Evolutionary conservation across 2,113 vertebrate species (phyloP).

Genomic region (Nesoenas mayeri): DNA sequence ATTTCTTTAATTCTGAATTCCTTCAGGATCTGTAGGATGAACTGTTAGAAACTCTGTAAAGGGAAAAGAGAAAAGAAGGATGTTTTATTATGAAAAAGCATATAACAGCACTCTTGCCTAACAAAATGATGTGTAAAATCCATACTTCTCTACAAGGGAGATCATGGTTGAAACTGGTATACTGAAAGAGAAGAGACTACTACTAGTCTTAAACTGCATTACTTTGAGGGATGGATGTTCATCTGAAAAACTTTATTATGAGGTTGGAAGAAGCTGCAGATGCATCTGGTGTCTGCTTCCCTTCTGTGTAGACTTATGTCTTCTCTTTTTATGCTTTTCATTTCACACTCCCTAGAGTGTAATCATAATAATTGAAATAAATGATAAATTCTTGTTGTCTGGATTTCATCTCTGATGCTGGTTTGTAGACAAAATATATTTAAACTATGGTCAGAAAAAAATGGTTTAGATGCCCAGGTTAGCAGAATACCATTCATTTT

Average conservation of each 20-base stretch:
- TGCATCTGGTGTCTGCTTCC: background rate
- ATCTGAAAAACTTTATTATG: background rate
- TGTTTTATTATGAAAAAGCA: background rate
- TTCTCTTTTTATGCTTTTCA: background rate
- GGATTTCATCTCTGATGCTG: background rate
- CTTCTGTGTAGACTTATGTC: background rate
- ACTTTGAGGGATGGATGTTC: background rate
- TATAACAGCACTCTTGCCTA: background rate
- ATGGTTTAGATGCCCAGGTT: background rate
- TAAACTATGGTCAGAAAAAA: background rate
- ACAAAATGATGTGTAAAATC: background rate
- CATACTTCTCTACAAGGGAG: background rate
- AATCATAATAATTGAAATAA: background rate
- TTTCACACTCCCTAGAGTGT: background rate
- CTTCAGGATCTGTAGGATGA: background rate
- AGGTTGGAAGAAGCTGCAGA: background rate
- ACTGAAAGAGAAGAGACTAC: background rate
- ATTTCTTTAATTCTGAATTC: conserved; percentile 40
- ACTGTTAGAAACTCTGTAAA: background rate
- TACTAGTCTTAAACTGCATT: background rate
- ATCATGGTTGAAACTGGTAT: background rate
- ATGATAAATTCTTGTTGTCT: background rate
- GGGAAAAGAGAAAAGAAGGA: background rate
- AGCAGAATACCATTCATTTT: background rate
- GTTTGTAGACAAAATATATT: background rate